These are phyloP conservation scores for Pseudolaguvia tuberculata DNA, from an alignment of 2,113 vertebrate genomes.

Conservation along the genomic window DNA sequence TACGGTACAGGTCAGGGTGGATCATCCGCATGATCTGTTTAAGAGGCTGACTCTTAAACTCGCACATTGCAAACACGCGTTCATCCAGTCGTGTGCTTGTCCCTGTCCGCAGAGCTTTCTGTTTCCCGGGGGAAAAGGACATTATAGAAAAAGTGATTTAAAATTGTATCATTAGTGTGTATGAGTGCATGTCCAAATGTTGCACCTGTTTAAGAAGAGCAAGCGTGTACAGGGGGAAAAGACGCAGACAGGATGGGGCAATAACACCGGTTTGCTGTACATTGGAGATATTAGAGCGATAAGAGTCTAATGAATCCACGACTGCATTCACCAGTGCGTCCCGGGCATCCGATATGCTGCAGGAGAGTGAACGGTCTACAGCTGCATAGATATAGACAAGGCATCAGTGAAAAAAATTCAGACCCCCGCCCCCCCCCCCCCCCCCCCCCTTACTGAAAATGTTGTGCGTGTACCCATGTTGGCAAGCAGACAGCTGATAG, in stretches of 20 bases:
- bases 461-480: constrained; percentile 83
- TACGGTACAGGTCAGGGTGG: constrained; percentile 88
- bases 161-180: background rate
- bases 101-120: constrained; percentile 92
- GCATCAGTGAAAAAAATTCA: background rate
- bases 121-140: constrained; percentile 11
- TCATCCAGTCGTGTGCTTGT: constrained; percentile 92
- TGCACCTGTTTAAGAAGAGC: constrained; percentile 92
- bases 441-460: too few relatives aligned
- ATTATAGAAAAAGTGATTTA: background rate
- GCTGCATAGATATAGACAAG: constrained; percentile 63
- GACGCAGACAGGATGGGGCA: constrained; percentile 77
- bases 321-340: constrained; percentile 92
- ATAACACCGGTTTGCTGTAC: constrained; percentile 80
- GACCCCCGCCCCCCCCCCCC: too few relatives aligned
- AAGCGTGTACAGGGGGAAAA: constrained; percentile 89
- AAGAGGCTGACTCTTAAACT: constrained; percentile 92
- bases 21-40: constrained; percentile 87
- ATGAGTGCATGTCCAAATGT: constrained; percentile 11
- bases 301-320: constrained; percentile 81
- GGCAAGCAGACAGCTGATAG: constrained; percentile 86
- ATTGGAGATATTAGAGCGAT: constrained; percentile 79
- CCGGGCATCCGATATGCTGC: constrained; percentile 86
- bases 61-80: constrained; percentile 92
- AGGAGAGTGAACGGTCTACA: constrained; percentile 87